These are phyloP conservation scores for Hydractinia echinata DNA, from an alignment of 30 jellyfish, hydroid and myxozoan genomes.

Conservation along the genomic window DNA sequence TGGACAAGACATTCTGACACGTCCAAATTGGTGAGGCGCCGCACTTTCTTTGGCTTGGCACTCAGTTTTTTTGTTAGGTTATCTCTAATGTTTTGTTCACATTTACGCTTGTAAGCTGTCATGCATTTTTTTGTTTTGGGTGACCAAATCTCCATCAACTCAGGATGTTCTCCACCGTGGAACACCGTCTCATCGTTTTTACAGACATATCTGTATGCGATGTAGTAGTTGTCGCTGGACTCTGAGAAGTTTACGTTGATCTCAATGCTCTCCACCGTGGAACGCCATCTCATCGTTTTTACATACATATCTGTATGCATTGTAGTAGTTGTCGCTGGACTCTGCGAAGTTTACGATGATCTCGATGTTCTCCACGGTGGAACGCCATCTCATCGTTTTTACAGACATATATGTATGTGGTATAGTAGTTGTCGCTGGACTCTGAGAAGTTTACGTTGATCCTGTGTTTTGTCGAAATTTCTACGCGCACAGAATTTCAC, in stretches of 20 bases:
- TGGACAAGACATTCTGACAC: no score
- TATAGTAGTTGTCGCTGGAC: conserved; percentile 2
- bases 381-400: neutral
- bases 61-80: no score
- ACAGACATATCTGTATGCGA: neutral
- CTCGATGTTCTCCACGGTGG: neutral
- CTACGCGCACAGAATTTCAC: no score
- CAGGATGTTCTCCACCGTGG: neutral
- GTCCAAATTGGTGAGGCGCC: no score
- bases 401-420: neutral
- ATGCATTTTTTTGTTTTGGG: neutral
- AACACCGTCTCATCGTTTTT: neutral
- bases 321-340: no score
- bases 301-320: no score
- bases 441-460: neutral
- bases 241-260: neutral
- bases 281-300: neutral
- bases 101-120: neutral
- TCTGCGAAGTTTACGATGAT: no score
- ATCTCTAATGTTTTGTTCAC: neutral
- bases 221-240: conserved; percentile 4
- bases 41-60: no score
- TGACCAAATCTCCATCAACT: neutral
- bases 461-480: no score
- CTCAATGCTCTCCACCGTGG: neutral